A percentile compares a stretch with the other conserved stretches of the same genome.
phyloP scores from a whole-genome alignment of 2,113 vertebrate genomes.

The Dicaeum eximium region DNA sequence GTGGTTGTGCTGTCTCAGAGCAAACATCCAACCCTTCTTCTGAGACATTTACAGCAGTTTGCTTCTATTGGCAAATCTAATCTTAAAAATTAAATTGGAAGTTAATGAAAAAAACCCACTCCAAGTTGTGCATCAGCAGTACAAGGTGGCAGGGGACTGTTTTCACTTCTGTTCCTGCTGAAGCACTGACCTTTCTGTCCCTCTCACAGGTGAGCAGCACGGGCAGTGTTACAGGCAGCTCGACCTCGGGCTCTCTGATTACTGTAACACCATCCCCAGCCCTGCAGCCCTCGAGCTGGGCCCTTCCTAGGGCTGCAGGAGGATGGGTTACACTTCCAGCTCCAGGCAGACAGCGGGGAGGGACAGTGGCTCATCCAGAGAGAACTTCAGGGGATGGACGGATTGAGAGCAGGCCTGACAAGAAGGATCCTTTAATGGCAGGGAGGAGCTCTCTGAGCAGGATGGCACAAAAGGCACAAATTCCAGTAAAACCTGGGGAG shows the following conservation, averaged over 20 bases:
- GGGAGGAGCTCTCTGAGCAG: neutral
- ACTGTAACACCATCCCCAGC: slow-evolving; percentile 36
- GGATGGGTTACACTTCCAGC: neutral
- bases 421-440: neutral
- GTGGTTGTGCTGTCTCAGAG: accelerated
- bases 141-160: neutral
- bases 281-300: neutral
- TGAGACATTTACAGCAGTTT: neutral
- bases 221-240: neutral
- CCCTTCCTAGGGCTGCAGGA: neutral
- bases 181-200: neutral
- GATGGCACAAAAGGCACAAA: neutral
- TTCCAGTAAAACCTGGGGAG: neutral
- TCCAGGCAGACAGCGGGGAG: neutral
- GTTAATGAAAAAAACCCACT: neutral
- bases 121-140: neutral
- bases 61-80: neutral
- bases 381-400: neutral
- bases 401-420: neutral
- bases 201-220: accelerated
- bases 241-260: neutral
- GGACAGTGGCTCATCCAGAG: neutral
- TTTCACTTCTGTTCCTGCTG: neutral
- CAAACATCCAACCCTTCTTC: neutral
- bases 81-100: neutral